Evolutionary conservation across 2,113 vertebrate genomes (phyloP).

Genomic region (Jacana jacana): DNA sequence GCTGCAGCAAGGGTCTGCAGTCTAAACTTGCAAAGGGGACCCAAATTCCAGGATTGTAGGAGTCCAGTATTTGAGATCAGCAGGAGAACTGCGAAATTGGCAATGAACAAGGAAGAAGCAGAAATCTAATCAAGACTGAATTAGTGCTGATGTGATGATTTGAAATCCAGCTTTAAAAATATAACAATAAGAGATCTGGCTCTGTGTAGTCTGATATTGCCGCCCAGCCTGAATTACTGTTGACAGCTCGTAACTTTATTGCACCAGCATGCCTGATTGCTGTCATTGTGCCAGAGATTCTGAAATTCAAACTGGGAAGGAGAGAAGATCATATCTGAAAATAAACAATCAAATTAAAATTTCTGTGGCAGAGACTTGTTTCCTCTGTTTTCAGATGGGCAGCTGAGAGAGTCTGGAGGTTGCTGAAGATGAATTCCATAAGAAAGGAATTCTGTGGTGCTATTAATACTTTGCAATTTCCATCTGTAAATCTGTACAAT

Average conservation of each 20-base stretch:
- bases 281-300: background rate
- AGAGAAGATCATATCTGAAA: constrained; percentile 4
- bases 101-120: background rate
- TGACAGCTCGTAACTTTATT: background rate
- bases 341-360: background rate
- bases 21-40: background rate
- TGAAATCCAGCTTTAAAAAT: background rate
- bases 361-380: background rate
- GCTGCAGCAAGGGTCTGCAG: background rate
- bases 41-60: background rate
- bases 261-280: background rate
- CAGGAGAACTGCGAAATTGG: background rate
- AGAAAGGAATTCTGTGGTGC: background rate
- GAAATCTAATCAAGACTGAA: background rate
- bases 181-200: background rate
- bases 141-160: background rate
- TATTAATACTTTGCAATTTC: background rate
- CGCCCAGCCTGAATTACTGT: background rate
- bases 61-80: background rate
- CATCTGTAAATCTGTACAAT: background rate
- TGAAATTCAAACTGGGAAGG: background rate
- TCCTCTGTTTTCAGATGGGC: background rate
- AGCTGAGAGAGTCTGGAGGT: background rate
- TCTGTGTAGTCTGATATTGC: background rate
- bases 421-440: background rate